Evolutionary conservation across 2,113 vertebrate species (phyloP).

Genomic region (Epinephelus lanceolatus): DNA sequence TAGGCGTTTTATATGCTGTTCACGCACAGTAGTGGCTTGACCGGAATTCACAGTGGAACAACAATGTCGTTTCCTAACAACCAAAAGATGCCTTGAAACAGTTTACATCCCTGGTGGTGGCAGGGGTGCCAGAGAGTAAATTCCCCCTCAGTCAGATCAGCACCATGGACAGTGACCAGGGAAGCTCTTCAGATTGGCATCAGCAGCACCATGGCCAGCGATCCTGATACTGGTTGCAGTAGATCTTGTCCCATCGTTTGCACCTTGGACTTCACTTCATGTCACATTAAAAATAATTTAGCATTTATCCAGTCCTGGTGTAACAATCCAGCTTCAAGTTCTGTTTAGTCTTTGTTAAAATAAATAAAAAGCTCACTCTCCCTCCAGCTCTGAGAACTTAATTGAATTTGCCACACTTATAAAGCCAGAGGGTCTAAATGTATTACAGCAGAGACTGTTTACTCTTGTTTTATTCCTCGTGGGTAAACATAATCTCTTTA

Average conservation of each 20-base stretch:
- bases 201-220: neutral
- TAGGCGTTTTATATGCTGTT: too few species aligned
- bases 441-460: slow-evolving; percentile 48
- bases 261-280: neutral
- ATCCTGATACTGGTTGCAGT: neutral
- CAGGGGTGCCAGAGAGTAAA: neutral
- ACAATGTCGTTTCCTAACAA: too few species aligned
- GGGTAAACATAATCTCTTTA: slow-evolving; percentile 60
- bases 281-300: neutral
- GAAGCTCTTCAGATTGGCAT: neutral
- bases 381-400: slow-evolving; percentile 32
- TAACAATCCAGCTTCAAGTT: slow-evolving; percentile 14
- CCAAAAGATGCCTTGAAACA: too few species aligned
- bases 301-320: neutral
- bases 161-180: slow-evolving; percentile 57
- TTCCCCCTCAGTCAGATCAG: slow-evolving; percentile 29
- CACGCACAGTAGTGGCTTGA: too few species aligned
- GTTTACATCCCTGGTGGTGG: neutral
- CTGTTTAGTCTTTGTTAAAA: slow-evolving; percentile 32
- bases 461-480: slow-evolving; percentile 54
- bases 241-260: neutral
- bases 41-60: too few species aligned
- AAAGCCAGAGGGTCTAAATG: slow-evolving; percentile 46
- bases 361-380: slow-evolving; percentile 35
- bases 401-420: slow-evolving; percentile 63